Evolutionary conservation across 1,140 invertebrate genomes (phyloP), one percentile per base, ranked within the genome.

Genomic region (Zaprionus camerounensis): DNA sequence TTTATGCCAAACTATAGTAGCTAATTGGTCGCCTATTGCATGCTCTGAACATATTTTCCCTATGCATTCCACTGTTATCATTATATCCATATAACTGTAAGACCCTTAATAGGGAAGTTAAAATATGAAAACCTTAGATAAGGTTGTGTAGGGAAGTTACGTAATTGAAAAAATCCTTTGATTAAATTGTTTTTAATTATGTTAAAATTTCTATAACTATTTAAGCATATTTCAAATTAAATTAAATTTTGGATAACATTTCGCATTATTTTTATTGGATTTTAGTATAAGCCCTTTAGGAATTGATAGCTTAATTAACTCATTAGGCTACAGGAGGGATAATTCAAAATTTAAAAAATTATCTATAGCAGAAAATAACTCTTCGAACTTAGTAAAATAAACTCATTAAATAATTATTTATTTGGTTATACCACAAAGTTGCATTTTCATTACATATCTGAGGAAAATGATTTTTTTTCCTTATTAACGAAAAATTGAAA

Each of bases 401-500:
- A 11, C 3, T 0, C 3, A 11, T 11, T 34, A 0, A 34, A 11
- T 34, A 34, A 34, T 9, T 24, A 13, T 24, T 12, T 51, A 49
- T 22, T 49, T 7, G 1, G 1, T 22, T 24, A 51, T 13, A 11
- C 17, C n/a, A 20, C 2, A 5, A 49, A 49, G 9, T 24, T 51
- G 1, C 12, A 51, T 22, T 13, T 22, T 51, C 12, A 49, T 7
- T 49, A 15, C 4, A 17, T 2, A 20, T 11, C 0, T 17, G 31
- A 9, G 31, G 22, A 13, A 5, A 31, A 22, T 31, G 13, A 11
- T 36, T n/a, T 34, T n/a, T n/a, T 51, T 36, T 34, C 41, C 34
- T 49, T 44, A 69, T 69, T 22, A 36, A 49, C 28, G 20, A 59
- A 36, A 68, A 49, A 46, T 61, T 49, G 22, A 69, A 69, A 61